Conservation (phyloP, 2,888 invertebrate species). For the Protophormia terraenovae region DNA sequence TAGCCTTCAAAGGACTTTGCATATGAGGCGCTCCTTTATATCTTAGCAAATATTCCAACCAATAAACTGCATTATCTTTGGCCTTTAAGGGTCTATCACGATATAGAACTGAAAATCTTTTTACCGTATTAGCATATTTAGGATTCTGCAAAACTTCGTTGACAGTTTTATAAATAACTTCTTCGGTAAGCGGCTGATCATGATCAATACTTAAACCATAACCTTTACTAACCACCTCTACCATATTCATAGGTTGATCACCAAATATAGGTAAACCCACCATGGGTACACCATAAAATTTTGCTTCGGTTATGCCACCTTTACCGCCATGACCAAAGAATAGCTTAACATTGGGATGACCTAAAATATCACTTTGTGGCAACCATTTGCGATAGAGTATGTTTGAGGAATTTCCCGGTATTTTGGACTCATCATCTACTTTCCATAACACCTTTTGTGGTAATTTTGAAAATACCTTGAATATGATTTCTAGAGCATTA, state of each 20-base stretch:
- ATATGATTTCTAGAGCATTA: constrained; percentile 82
- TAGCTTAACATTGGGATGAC: constrained; percentile 82
- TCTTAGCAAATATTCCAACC: constrained; percentile 83
- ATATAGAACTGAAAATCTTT: constrained; percentile 80
- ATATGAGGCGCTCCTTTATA: constrained; percentile 82
- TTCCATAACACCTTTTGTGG: constrained; percentile 86
- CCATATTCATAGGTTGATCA: constrained; percentile 81
- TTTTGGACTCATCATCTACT: constrained; percentile 82
- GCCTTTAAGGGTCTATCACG: constrained; percentile 82
- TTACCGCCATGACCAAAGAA: constrained; percentile 86
- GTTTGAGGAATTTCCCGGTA: constrained; percentile 76
- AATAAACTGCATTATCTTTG: constrained; percentile 82
- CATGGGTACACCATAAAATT: constrained; percentile 83
- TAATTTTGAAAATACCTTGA: constrained; percentile 83
- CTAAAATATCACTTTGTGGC: constrained; percentile 85
- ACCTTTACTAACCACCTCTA: constrained; percentile 86
- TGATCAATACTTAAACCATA: constrained; percentile 68
- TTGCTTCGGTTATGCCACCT: constrained; percentile 84
- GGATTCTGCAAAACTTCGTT: constrained; percentile 70
- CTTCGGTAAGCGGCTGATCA: constrained; percentile 61
- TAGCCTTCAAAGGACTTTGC: constrained; percentile 81
- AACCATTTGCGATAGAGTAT: constrained; percentile 83
- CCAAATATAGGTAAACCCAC: constrained; percentile 71
- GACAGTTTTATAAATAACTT: constrained; percentile 60
- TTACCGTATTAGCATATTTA: constrained; percentile 73